phyloP scores from a whole-genome alignment of 2,797 vertebrate genomes.

The Lacerta viridis region DNA sequence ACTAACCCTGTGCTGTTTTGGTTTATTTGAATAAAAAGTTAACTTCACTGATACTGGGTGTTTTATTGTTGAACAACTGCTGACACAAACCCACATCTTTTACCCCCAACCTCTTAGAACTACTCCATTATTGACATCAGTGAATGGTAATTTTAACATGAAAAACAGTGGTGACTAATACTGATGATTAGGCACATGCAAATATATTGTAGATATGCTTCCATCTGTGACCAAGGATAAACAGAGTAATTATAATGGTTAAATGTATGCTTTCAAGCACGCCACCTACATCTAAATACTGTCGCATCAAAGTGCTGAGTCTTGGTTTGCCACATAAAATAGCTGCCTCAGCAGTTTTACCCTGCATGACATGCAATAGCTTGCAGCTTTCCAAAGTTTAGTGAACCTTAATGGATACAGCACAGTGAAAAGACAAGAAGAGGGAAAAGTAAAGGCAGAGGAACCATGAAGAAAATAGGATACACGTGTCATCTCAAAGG shows the following conservation, averaged over 20 bases:
- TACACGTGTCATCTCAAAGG: background rate
- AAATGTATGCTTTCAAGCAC: background rate
- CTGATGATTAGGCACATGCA: background rate
- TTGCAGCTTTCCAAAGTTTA: background rate
- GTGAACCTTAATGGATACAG: background rate
- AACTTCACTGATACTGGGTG: too few species aligned
- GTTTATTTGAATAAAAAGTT: too few species aligned
- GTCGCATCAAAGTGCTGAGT: background rate
- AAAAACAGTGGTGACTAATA: background rate
- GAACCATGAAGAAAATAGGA: background rate
- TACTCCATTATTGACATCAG: background rate
- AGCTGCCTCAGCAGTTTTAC: background rate
- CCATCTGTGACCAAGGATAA: background rate
- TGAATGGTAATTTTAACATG: constrained; percentile 1
- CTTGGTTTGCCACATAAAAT: constrained; percentile 11
- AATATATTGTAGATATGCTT: background rate
- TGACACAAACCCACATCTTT: background rate
- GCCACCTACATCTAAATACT: background rate
- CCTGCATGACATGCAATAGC: background rate
- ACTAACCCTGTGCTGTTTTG: too few species aligned
- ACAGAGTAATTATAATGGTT: background rate
- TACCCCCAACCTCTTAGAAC: background rate
- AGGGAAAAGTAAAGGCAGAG: background rate
- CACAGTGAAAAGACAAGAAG: background rate
- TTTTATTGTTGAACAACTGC: too few species aligned